Base-by-base conservation (phyloP, 2,888 invertebrate genomes). In the Hedya salicella region DNA sequence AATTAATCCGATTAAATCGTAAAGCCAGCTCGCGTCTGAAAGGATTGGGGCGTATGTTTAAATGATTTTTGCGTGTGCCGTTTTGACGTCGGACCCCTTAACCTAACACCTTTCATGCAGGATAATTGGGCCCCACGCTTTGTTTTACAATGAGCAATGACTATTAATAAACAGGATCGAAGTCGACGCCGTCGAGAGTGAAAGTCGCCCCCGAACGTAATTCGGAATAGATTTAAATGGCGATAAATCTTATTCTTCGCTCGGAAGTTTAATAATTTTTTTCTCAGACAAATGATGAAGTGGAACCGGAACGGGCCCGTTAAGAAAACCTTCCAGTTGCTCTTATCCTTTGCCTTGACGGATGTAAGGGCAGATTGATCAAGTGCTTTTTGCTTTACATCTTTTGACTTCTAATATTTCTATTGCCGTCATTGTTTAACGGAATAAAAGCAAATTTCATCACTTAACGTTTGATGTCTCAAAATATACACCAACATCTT, bases 1-100 rank as follows among this genome's bases (percentile, higher is more conserved):
- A 75, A 82, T 79, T 88, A 90, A 90, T 89, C 85, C 77, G 82
- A 89, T 89, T 89, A 88, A 81, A 80, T 84, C 79, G 78, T 78
- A 85, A 86, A 83, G 82, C 82, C 82, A 82, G 78, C 79, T 81
- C 79, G 74, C 81, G 76, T 75, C 69, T 71, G 72, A 79, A 79
- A 79, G 83, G 81, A 78, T 79, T 73, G 75, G 74, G 74, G 77
- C 75, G 76, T 78, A 74, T 81, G 78, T 85, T 82, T 80, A 83
- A 86, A 87, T 83, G 79, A 88, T 87, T 88, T 87, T 88, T 87
- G 84, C 80, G 83, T 83, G 83, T 84, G 83, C 77, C 84, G 74
- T 87, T 88, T 84, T 84, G 85, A 85, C 81, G 77, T 79, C 69
- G 72, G 67, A 72, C 73, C 81, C 82, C 73, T 83, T 78, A 79